Percentiles rank a stretch among this genome's conserved stretches.
phyloP scores from a whole-genome alignment of 1,140 invertebrate species.

The Mactra quadrangularis region DNA sequence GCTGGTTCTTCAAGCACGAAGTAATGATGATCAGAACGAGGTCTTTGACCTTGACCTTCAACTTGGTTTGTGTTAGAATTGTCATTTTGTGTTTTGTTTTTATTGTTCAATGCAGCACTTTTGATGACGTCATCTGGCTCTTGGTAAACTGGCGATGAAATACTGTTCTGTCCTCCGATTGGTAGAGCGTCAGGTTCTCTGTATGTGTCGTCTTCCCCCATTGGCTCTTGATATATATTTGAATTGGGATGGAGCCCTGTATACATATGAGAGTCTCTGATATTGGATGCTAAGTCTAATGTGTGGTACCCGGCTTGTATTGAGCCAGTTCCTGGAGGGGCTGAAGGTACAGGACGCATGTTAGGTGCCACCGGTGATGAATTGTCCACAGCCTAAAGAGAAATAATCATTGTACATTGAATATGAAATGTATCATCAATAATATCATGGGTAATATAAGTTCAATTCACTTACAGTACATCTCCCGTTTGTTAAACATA shows the following conservation, averaged over 20 bases:
- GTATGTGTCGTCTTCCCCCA: slow-evolving; percentile 2
- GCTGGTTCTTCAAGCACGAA: slow-evolving; percentile 15
- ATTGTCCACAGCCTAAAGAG: background rate
- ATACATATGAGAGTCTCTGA: slow-evolving; percentile 20
- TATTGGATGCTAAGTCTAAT: background rate
- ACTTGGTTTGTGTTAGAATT: background rate
- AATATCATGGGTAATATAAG: background rate
- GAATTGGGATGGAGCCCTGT: slow-evolving; percentile 21
- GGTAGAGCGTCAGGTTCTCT: background rate
- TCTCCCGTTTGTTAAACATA: background rate
- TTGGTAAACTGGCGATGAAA: slow-evolving; percentile 30
- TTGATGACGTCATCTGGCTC: slow-evolving; percentile 25
- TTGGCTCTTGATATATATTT: slow-evolving; percentile 9
- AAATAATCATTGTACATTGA: background rate
- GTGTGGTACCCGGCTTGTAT: slow-evolving; percentile 19
- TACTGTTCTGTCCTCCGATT: slow-evolving; percentile 6
- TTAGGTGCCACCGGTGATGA: slow-evolving; percentile 1
- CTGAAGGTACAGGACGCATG: slow-evolving; percentile 1
- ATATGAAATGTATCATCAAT: background rate
- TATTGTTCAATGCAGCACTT: background rate
- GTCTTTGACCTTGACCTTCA: background rate
- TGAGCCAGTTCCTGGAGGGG: background rate
- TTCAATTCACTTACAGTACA: background rate
- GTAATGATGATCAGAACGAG: slow-evolving; percentile 7
- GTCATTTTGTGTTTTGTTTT: background rate